Conservation (phyloP, 2,797 vertebrate species). For the Sebastes miniatus region DNA sequence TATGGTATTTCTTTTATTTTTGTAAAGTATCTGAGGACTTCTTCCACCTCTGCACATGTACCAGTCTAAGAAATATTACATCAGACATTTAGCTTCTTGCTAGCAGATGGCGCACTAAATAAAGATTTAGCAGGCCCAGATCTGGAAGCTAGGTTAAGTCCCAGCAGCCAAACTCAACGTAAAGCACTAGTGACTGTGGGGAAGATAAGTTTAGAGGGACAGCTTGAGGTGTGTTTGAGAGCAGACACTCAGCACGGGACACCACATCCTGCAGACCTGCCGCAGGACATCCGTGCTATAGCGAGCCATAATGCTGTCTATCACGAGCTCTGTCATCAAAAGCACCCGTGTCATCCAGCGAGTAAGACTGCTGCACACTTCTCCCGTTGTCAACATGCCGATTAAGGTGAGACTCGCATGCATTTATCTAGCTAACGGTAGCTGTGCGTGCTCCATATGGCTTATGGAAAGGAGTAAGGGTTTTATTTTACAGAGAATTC, state of each 20-base stretch:
- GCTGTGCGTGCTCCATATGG: background rate
- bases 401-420: constrained; percentile 70
- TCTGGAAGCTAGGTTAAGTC: constrained; percentile 2
- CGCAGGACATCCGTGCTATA: background rate
- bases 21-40: background rate
- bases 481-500: background rate
- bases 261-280: accelerated
- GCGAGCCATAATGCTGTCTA: constrained; percentile 50
- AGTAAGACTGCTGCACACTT: constrained; percentile 51
- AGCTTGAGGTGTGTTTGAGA: background rate
- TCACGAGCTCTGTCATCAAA: constrained; percentile 27
- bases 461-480: accelerated
- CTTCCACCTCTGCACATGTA: background rate
- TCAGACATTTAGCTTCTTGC: background rate
- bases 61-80: background rate
- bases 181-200: background rate
- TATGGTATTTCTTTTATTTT: background rate
- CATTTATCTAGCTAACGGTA: background rate
- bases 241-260: background rate
- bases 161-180: background rate
- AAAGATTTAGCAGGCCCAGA: constrained; percentile 28
- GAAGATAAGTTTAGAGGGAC: background rate
- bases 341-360: background rate
- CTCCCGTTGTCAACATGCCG: constrained; percentile 71
- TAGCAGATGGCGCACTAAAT: constrained; percentile 58